Conservation (phyloP, 1,140 invertebrate species). For the Orius insidiosus region DNA sequence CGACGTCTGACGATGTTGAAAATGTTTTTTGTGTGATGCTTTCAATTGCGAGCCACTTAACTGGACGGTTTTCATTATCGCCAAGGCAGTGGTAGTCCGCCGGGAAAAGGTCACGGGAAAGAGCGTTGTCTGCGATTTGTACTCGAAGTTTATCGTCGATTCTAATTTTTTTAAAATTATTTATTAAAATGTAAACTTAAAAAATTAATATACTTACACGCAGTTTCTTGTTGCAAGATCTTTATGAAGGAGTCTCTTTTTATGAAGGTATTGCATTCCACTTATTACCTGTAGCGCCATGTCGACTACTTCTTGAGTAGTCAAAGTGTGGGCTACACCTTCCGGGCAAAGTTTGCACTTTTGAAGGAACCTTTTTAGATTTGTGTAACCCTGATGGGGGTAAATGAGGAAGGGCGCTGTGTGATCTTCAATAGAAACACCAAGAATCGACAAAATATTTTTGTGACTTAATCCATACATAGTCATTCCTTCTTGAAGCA, state of each 20-base stretch:
- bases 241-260: conserved; percentile 71
- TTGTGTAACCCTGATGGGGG: conserved; percentile 20
- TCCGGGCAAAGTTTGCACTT: conserved; percentile 22
- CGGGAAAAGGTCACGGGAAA: conserved; percentile 87
- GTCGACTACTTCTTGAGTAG: conserved; percentile 61
- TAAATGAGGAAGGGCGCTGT: conserved; percentile 23
- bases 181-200: background rate
- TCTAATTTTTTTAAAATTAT: conserved; percentile 29
- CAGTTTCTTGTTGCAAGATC: conserved; percentile 88
- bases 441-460: conserved; percentile 65
- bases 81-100: conserved; percentile 89
- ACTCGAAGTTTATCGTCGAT: conserved; percentile 68
- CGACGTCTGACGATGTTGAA: conserved; percentile 65
- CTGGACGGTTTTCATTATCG: conserved; percentile 85
- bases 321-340: conserved; percentile 21
- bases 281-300: conserved; percentile 74
- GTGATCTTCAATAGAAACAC: conserved; percentile 48
- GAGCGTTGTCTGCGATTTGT: conserved; percentile 75
- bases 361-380: conserved; percentile 23
- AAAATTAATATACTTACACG: conserved; percentile 47
- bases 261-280: conserved; percentile 77
- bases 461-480: conserved; percentile 64
- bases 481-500: conserved; percentile 68
- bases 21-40: conserved; percentile 67
- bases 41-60: conserved; percentile 91